phyloP scores from a whole-genome alignment of 2,797 vertebrate species.

The Lepilemur septentrionalis region DNA sequence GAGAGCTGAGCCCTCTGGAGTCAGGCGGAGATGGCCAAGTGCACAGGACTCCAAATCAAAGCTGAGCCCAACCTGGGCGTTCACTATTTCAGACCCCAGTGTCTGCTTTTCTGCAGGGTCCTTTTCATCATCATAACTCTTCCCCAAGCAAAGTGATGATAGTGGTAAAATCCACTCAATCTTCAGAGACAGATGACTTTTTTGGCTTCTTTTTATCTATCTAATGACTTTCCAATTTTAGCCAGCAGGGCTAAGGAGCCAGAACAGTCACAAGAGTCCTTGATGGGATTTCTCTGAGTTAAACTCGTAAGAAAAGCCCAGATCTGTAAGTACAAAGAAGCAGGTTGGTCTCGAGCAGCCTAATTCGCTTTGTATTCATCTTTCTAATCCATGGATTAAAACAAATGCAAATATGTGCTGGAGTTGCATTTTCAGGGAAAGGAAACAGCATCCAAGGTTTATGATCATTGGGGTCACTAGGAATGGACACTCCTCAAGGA shows the following conservation, averaged over 20 bases:
- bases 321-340: neutral
- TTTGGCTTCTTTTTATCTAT: constrained; percentile 50
- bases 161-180: neutral
- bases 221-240: constrained; percentile 69
- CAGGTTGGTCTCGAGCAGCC: neutral
- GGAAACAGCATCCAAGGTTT: neutral
- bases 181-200: neutral
- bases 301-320: neutral
- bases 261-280: neutral
- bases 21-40: neutral
- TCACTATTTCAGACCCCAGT: neutral
- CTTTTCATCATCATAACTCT: constrained; percentile 10
- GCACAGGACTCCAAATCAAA: neutral
- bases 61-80: neutral
- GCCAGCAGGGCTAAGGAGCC: neutral
- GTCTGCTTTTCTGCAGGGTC: neutral
- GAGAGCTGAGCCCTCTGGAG: neutral
- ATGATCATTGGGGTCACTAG: too few species aligned
- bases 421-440: neutral
- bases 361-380: neutral
- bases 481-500: neutral
- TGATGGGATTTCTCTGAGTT: constrained; percentile 28
- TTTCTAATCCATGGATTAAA: neutral
- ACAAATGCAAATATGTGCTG: neutral
- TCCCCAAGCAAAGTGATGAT: neutral